Evolutionary conservation across 1,140 invertebrate genomes (phyloP), one percentile per base, ranked within the genome.

Genomic region (Harlomillsia oculata): DNA sequence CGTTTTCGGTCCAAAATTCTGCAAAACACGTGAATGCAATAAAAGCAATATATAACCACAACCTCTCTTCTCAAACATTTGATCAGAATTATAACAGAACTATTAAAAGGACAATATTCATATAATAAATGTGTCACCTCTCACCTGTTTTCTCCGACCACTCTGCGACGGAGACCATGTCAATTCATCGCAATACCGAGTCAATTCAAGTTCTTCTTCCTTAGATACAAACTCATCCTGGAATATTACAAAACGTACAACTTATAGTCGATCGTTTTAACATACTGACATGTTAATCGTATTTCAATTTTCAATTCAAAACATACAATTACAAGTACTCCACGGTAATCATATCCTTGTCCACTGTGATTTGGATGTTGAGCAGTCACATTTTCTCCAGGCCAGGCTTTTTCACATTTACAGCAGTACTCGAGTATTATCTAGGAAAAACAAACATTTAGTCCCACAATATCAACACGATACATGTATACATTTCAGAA

Each of bases 1-100:
- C 21, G 93, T 92, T 75, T 97, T 97, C 3, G 96, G 95, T 13
- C 96, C 96, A 77, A 84, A 99, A 73, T 99, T 97, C 80, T 88
- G 69, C 44, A 72, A 69, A 69, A 68, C 49, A 44, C 56, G 65
- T 63, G 62, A 63, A 56, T n/a, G n/a, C n/a, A n/a, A n/a, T n/a
- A n/a, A n/a, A n/a, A n/a, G n/a, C n/a, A n/a, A n/a, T n/a, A n/a
- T n/a, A n/a, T n/a, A n/a, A n/a, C n/a, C n/a, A n/a, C n/a, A n/a
- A n/a, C n/a, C n/a, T n/a, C n/a, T n/a, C n/a, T n/a, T n/a, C n/a
- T n/a, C n/a, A n/a, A n/a, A n/a, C n/a, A n/a, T n/a, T n/a, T n/a
- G n/a, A n/a, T n/a, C n/a, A n/a, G n/a, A n/a, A n/a, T n/a, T n/a
- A n/a, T n/a, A n/a, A n/a, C n/a, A n/a, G n/a, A n/a, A n/a, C 20